These are phyloP conservation scores for Pimephales promelas DNA, from an alignment of 2,113 vertebrate species.

Conservation along the genomic window DNA sequence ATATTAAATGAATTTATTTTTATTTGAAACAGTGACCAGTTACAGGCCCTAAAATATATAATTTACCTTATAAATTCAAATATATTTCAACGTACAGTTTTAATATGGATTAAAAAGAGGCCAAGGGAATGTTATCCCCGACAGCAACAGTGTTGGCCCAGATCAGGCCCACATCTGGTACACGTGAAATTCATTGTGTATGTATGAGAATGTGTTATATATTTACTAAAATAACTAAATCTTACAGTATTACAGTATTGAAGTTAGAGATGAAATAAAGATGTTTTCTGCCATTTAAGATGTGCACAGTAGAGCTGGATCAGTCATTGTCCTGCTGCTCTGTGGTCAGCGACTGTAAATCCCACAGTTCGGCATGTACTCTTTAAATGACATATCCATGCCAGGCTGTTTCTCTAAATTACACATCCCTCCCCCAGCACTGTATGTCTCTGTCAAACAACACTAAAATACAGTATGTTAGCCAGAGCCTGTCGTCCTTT, in stretches of 20 bases:
- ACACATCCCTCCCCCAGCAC: slow-evolving; percentile 37
- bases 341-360: slow-evolving; percentile 31
- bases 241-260: neutral
- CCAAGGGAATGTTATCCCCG: neutral
- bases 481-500: neutral
- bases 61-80: neutral
- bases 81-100: neutral
- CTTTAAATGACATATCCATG: slow-evolving; percentile 9
- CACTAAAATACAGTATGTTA: neutral
- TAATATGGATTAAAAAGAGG: neutral
- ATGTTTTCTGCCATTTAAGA: slow-evolving; percentile 51
- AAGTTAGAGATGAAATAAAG: slow-evolving; percentile 17
- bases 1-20: no score
- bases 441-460: slow-evolving; percentile 32
- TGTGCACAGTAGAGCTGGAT: slow-evolving; percentile 51
- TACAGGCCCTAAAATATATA: neutral
- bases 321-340: slow-evolving; percentile 48
- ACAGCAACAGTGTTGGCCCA: no score
- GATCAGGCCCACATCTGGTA: no score
- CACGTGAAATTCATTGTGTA: neutral
- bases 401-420: slow-evolving; percentile 44
- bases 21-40: no score
- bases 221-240: neutral
- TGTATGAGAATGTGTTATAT: neutral
- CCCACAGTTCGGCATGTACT: slow-evolving; percentile 20